phyloP scores from a whole-genome alignment of 2,113 vertebrate genomes.

The rabbit (Oryctolagus cuniculus) region DNA sequence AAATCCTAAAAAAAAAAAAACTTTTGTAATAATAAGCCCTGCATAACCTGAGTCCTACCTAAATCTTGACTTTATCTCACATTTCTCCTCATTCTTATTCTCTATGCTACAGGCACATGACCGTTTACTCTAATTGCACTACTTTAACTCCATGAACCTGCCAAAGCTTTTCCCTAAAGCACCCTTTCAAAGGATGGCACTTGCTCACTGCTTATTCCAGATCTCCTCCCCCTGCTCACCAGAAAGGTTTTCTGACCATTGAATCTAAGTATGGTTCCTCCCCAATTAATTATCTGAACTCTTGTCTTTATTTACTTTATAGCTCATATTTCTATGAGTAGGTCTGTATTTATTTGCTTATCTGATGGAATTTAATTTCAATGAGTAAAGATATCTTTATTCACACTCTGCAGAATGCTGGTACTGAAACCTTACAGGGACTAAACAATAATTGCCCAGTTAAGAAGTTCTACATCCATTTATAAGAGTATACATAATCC shows the following conservation, averaged over 20 bases:
- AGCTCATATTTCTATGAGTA: too few species aligned
- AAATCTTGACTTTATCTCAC: neutral
- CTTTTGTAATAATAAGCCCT: neutral
- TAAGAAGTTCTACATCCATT: neutral
- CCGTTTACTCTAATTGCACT: neutral
- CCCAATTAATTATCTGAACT: neutral
- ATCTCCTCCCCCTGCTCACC: fast-evolving
- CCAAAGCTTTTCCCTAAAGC: neutral
- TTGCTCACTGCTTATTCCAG: neutral
- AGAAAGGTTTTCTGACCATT: neutral
- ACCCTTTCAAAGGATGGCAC: neutral
- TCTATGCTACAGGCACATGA: neutral
- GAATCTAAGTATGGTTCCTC: neutral
- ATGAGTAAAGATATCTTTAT: neutral
- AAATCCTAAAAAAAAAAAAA: neutral
- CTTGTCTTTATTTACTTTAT: neutral
- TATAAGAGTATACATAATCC: neutral
- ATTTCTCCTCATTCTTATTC: neutral
- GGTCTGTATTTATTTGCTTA: neutral
- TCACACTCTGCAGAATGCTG: neutral
- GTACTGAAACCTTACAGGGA: neutral
- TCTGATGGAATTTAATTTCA: neutral
- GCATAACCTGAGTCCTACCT: neutral
- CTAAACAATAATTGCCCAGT: neutral
- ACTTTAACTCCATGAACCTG: neutral